phyloP scores from a whole-genome alignment of 2,888 invertebrate genomes.

The Lasioglossum zephyrum region DNA sequence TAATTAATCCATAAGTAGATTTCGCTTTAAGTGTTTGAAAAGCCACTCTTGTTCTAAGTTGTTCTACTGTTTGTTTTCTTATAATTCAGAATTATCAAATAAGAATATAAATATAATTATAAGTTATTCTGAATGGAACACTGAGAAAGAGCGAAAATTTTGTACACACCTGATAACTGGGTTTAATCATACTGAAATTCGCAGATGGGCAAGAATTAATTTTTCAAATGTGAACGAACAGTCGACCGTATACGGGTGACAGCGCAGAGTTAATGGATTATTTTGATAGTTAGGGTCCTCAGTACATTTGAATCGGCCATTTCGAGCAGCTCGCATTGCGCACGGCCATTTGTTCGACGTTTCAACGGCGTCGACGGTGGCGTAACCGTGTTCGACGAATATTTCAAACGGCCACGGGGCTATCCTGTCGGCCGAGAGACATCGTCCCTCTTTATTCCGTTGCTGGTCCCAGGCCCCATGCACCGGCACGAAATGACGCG shows the following conservation, averaged over 20 bases:
- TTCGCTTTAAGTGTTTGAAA: too few species aligned
- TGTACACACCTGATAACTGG: not conserved
- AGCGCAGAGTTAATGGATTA: not conserved
- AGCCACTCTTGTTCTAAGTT: too few species aligned
- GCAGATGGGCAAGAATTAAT: not conserved
- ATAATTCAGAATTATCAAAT: not conserved
- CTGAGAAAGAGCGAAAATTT: not conserved
- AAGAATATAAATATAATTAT: too few species aligned
- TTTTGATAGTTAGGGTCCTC: not conserved
- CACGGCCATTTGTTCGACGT: constrained; percentile 57
- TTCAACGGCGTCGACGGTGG: constrained; percentile 47
- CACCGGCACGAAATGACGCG: constrained; percentile 59
- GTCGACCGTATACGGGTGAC: not conserved
- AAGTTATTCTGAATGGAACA: too few species aligned
- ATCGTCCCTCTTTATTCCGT: constrained; percentile 46
- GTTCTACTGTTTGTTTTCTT: too few species aligned
- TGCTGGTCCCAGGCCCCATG: constrained; percentile 15
- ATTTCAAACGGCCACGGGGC: constrained; percentile 57
- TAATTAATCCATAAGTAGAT: too few species aligned
- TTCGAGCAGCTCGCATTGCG: constrained; percentile 27
- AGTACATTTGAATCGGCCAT: not conserved
- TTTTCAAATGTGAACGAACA: not conserved
- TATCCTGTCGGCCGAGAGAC: constrained; percentile 36
- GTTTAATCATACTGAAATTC: not conserved
- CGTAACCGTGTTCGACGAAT: constrained; percentile 51